Conservation (phyloP, 2,888 invertebrate species). For the Hypercompe scribonia region DNA sequence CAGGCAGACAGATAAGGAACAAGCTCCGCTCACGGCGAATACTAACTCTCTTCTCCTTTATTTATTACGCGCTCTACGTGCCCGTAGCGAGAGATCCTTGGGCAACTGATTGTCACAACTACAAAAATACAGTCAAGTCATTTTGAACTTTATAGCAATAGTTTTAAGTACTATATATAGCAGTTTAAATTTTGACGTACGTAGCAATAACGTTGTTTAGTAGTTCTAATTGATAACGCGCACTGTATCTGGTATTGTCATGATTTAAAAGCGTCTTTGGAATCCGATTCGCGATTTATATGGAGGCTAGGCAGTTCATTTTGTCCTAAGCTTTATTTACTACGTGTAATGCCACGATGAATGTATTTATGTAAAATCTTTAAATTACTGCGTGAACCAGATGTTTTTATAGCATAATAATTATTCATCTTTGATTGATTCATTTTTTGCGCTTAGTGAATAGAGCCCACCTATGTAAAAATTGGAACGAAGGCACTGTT, state of each 20-base stretch:
- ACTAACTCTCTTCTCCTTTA: constrained; percentile 78
- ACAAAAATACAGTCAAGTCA: constrained; percentile 43
- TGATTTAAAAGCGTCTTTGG: constrained; percentile 77
- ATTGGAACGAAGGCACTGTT: background rate
- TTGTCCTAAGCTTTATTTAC: constrained; percentile 56
- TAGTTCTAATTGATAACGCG: constrained; percentile 80
- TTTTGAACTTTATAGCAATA: constrained; percentile 26
- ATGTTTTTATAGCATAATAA: background rate
- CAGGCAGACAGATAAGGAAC: constrained; percentile 76
- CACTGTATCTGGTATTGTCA: constrained; percentile 77
- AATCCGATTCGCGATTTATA: constrained; percentile 73
- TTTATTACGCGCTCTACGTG: constrained; percentile 82
- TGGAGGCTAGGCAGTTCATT: constrained; percentile 54
- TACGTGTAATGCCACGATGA: constrained; percentile 37
- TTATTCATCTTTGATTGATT: background rate
- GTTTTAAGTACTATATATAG: background rate
- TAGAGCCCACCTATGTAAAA: background rate
- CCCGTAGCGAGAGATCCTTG: constrained; percentile 73
- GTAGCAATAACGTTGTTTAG: constrained; percentile 50
- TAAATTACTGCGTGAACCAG: background rate
- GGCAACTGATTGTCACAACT: constrained; percentile 51
- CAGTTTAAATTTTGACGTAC: background rate
- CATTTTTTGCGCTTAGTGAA: background rate
- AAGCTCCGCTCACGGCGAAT: constrained; percentile 69
- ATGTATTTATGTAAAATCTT: background rate